These are phyloP conservation scores for Trichopria drosophilae DNA, from an alignment of 2,888 invertebrate genomes.

Conservation along the genomic window DNA sequence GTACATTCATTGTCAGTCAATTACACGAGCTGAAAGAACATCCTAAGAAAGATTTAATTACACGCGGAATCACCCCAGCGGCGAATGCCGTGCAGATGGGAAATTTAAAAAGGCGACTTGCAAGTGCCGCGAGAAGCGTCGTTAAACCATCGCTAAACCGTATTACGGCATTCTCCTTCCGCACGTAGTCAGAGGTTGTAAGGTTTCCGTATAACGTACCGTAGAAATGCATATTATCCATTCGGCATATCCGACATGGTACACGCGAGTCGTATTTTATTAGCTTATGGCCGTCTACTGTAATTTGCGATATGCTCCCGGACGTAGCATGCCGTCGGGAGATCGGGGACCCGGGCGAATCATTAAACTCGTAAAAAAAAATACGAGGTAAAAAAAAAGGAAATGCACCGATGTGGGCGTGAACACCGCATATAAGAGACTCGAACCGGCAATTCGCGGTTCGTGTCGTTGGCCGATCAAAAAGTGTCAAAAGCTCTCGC, in stretches of 20 bases:
- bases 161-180: conserved; percentile 41
- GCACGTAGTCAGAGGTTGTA: conserved; percentile 34
- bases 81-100: conserved; percentile 14
- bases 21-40: too few relatives aligned
- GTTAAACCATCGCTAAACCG: conserved; percentile 51
- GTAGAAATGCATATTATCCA: conserved; percentile 57
- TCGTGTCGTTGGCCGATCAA: background rate
- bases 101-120: conserved; percentile 15
- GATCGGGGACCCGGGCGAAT: too few relatives aligned
- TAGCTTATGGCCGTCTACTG: conserved; percentile 50
- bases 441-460: background rate
- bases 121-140: conserved; percentile 33
- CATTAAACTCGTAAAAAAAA: too few relatives aligned
- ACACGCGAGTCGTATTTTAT: conserved; percentile 51
- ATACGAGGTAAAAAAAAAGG: too few relatives aligned
- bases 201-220: conserved; percentile 53
- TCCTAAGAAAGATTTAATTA: too few relatives aligned
- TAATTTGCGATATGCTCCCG: conserved; percentile 45
- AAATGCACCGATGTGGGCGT: too few relatives aligned
- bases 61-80: background rate
- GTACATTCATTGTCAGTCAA: too few relatives aligned
- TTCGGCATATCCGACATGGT: conserved; percentile 51
- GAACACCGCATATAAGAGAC: conserved; percentile 1
- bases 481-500: background rate
- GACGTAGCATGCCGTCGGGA: conserved; percentile 20